Evolutionary conservation across 1,140 invertebrate species (phyloP), one percentile per base, ranked within the genome.

Genomic region (Trissolcus basalis): DNA sequence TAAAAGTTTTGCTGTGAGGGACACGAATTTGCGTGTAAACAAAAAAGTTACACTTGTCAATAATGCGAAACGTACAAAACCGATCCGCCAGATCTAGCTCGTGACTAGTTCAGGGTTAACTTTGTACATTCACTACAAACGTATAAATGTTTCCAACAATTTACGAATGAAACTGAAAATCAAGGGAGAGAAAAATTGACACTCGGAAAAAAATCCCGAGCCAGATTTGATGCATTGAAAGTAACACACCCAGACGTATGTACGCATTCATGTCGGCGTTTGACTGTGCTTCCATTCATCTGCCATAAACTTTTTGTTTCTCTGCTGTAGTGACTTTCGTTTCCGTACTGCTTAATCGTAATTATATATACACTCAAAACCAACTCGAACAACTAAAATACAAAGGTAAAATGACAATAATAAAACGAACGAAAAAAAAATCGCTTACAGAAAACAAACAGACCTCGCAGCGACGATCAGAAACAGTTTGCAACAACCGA

Each of bases 321-420:
- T 60, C 54, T 72, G 68, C 75, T 72, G 74, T 77, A 77, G 74
- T 72, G 68, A 77, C 75, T 77, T 77, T 72, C 67, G 74, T 77
- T 77, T 77, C 68, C 68, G 61, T 71, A 77, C 61, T 77, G 74
- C 67, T 77, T 71, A 71, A 67, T 77, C 68, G 58, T 77, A 77
- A 67, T 77, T 71, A 77, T 71, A n/a, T n/a, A 68, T 77, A 77
- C 74, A 77, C 67, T 19, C 39, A 19, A 77, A 77, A 71, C 36
- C 48, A 63, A 68, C 19, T 55, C 32, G 19, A 51, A 58, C 63
- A 65, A 72, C 47, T 51, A 53, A 27, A 27, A 27, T 27, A 27
- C 19, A 27, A 27, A 27, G 2, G 4, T 27, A 33, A 36, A 33
- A 47, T 10, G 39, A 45, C 39, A 35, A n/a, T 13, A 13, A 44